Percentiles rank a stretch among this genome's conserved stretches.
These are phyloP conservation scores for Helarctos malayanus DNA, from an alignment of 2,797 vertebrate genomes.

Conservation along the genomic window DNA sequence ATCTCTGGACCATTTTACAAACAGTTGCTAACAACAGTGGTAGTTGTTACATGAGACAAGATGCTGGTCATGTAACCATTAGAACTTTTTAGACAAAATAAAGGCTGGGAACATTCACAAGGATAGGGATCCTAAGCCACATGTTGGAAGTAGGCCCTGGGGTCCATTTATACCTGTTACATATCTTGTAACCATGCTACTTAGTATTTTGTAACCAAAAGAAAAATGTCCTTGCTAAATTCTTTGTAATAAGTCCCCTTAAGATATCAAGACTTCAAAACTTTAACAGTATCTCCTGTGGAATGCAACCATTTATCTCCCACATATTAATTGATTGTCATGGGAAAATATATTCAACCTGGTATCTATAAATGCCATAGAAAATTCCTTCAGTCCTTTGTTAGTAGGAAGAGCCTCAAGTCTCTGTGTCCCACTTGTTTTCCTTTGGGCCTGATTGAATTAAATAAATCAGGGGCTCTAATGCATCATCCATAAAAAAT, in stretches of 20 bases:
- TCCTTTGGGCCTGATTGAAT: background rate
- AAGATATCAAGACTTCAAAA: constrained; percentile 48
- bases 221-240: constrained; percentile 25
- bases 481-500: constrained; percentile 17
- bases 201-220: constrained; percentile 48
- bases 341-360: background rate
- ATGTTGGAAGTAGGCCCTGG: background rate
- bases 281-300: background rate
- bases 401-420: background rate
- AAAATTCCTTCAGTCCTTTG: constrained; percentile 39
- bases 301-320: constrained; percentile 34
- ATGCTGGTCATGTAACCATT: background rate
- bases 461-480: constrained; percentile 16
- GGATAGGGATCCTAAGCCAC: background rate
- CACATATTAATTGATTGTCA: constrained; percentile 18
- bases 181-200: background rate
- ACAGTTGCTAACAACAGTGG: background rate
- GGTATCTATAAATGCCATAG: background rate
- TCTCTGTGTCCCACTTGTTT: constrained; percentile 11
- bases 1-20: background rate
- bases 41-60: background rate
- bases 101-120: background rate
- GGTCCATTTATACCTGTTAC: background rate
- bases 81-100: background rate
- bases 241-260: background rate